Evolutionary conservation across 2,797 vertebrate genomes (phyloP), one percentile per base, ranked within the genome.

Genomic region (Pseudopleuronectes americanus): DNA sequence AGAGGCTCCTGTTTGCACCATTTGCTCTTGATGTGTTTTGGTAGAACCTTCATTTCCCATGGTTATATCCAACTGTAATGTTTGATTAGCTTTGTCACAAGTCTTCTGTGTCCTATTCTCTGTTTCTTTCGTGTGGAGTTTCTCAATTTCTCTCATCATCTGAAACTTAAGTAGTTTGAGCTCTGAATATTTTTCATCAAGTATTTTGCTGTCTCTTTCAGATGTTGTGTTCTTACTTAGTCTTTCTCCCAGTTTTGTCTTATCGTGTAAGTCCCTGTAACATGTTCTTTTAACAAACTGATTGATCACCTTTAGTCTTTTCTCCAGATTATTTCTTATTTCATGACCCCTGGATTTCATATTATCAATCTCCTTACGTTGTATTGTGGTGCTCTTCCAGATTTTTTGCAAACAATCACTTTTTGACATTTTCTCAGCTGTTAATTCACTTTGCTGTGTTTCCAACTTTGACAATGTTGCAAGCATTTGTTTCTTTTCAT

Each of bases 261-360:
- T 58, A 54, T 86, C 72, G 22, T 75, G 4, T n/a, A 61, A 58
- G 6, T 75, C 71, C 43, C 76, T 79, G 69, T 48, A 58, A 47
- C 69, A 63, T 23, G 81, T 43, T 75, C 43, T 86, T 53, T 57
- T 80, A 28, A 86, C 55, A 47, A 80, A 77, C 10, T 60, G 36
- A 58, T 73, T 76, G 26, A 90, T 69, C 7, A 62, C 57, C 41
- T 77, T 59, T 0, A 91, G 41, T 68, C 80, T 81, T 63, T 69
- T 80, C 67, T 90, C 81, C 21, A 91, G 62, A 19, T 82, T 80
- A 19, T 57, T 81, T 80, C 57, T 89, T 38, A 90, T 80, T 33
- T 85, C 68, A 19, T 83, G 60, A 48, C 87, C 78, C 21, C 64
- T 79, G 23, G 36, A 10, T 52, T 83, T 90, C 79, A 92, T 86